Evolutionary conservation across 2,888 invertebrate genomes (phyloP).

Genomic region (Tetheella fluctuosa): DNA sequence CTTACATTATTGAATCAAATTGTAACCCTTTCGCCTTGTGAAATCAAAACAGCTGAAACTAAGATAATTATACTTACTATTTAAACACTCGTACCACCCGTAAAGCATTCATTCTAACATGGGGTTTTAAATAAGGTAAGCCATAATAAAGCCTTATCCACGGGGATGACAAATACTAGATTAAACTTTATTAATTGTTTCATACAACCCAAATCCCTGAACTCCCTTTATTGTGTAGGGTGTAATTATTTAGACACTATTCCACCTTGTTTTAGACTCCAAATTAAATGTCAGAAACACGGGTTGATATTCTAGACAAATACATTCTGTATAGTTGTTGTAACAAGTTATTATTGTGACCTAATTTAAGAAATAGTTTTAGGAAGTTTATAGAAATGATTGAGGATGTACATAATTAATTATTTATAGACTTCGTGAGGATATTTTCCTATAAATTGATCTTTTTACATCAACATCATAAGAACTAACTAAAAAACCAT

Average conservation of each 20-base stretch:
- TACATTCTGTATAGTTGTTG: not conserved
- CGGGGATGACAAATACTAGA: constrained; percentile 19
- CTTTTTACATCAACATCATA: too few relatives aligned
- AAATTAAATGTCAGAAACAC: constrained; percentile 13
- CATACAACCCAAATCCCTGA: constrained; percentile 10
- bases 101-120: not conserved
- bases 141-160: not conserved
- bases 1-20: too few relatives aligned
- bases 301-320: not conserved
- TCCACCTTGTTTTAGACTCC: not conserved
- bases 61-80: too few relatives aligned
- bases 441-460: too few relatives aligned
- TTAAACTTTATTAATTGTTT: constrained; percentile 34
- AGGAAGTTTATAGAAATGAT: not conserved
- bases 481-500: too few relatives aligned
- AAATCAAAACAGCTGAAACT: too few relatives aligned
- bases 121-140: not conserved
- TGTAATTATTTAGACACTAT: constrained; percentile 5
- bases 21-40: too few relatives aligned
- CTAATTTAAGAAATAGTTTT: not conserved
- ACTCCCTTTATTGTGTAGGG: not conserved
- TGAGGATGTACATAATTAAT: too few relatives aligned
- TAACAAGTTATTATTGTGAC: not conserved
- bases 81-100: too few relatives aligned
- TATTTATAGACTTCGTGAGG: too few relatives aligned